Conservation (phyloP, 2,113 vertebrate species). For the Ardeotis arabs region DNA sequence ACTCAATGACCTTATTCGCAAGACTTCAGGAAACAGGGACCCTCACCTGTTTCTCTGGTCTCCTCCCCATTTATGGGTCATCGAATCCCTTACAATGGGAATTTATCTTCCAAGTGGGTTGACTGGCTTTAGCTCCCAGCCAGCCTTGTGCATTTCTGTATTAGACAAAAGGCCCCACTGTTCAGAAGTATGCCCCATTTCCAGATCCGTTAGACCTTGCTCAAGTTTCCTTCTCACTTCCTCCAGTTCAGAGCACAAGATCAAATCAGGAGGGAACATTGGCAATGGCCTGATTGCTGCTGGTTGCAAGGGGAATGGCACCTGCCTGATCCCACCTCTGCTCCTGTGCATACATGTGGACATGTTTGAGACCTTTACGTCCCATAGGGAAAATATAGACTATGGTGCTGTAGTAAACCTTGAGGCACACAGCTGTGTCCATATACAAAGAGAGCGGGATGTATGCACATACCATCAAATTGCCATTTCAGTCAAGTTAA, state of each 20-base stretch:
- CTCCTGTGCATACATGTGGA: fast-evolving
- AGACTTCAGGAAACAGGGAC: background rate
- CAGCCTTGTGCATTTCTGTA: background rate
- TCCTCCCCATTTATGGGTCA: background rate
- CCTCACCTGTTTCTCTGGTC: background rate
- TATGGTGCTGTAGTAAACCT: background rate
- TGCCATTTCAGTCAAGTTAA: background rate
- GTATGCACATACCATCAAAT: background rate
- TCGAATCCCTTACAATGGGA: background rate
- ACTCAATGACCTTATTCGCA: background rate
- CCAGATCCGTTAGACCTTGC: background rate
- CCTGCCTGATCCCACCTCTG: background rate
- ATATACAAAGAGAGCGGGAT: background rate
- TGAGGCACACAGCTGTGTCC: background rate
- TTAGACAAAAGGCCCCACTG: background rate
- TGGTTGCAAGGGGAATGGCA: background rate
- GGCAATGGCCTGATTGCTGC: background rate
- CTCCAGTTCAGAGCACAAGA: fast-evolving
- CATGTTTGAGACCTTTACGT: fast-evolving
- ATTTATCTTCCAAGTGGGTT: background rate
- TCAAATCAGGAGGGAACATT: background rate
- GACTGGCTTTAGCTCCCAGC: background rate
- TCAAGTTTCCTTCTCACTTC: background rate
- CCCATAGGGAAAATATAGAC: background rate
- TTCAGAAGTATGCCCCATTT: background rate